Base-by-base conservation (phyloP, 2,888 invertebrate species). In the Rhagonycha fulva region DNA sequence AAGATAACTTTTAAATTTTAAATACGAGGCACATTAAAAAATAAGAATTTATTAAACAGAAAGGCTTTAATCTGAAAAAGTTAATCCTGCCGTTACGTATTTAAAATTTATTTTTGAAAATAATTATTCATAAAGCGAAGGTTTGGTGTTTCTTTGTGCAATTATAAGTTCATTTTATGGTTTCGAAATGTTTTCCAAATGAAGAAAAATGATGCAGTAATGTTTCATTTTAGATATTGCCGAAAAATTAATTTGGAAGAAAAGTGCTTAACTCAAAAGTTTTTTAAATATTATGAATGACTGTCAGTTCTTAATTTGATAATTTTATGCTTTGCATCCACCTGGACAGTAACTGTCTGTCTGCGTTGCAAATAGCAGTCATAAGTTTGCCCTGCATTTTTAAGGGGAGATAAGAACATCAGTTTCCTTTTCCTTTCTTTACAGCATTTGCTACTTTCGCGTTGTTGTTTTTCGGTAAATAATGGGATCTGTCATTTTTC, bases 401-500 rank as follows among this genome's bases (percentile, higher is more conserved):
- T 79, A 81, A 76, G 77, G 76, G 74, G 68, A 76, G 76, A 78
- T 77, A 77, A 77, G 84, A 84, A 84, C 83, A 84, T 82, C 83
- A 84, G 84, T 84, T 85, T 83, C 84, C 84, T 85, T 83, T 84
- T 84, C 82, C 84, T 83, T 84, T 83, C 84, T 85, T 86, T 87
- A 87, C 87, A 87, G 85, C 84, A 85, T 87, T 87, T 86, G 84
- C 85, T 86, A 87, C 87, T 87, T 85, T 85, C 82, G 83, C 84
- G 84, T 84, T 85, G 87, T 87, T 87, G 87, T 88, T 88, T 88
- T 87, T 86, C 86, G 82, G 87, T 87, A 87, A 88, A 88, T 88
- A 88, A 88, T 87, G 87, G 88, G 87, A 87, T 87, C 87, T 88
- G 88, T 88, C 88, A 88, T 88, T 88, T 88, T 87, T 86, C 86